Evolutionary conservation across 2,888 invertebrate genomes (phyloP).

Genomic region (Unio pictorum): DNA sequence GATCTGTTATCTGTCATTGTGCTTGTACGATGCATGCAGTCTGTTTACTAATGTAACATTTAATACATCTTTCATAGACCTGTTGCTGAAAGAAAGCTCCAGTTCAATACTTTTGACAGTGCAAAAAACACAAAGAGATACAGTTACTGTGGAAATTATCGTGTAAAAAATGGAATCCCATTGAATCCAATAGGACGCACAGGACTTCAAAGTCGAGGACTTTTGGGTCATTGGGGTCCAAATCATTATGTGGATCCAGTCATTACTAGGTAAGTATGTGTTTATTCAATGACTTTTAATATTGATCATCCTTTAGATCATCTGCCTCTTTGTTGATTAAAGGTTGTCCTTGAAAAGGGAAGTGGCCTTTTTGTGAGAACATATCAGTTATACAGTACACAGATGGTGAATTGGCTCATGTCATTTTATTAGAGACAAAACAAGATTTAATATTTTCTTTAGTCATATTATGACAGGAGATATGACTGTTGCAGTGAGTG

Average conservation of each 20-base stretch:
- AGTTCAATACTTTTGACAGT: slow-evolving; percentile 45
- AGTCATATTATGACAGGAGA: too few species aligned
- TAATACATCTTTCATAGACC: slow-evolving; percentile 4
- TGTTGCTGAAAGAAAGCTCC: slow-evolving; percentile 13
- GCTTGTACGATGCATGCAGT: too few species aligned
- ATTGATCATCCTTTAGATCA: neutral
- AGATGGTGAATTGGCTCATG: too few species aligned
- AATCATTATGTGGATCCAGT: slow-evolving; percentile 55
- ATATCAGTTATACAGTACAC: too few species aligned
- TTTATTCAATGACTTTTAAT: neutral
- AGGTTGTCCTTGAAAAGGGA: too few species aligned
- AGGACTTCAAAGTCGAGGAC: slow-evolving; percentile 53
- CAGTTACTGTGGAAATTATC: slow-evolving; percentile 81
- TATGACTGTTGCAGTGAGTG: too few species aligned
- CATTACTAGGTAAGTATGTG: slow-evolving; percentile 43
- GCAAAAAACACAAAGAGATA: slow-evolving; percentile 78
- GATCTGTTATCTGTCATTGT: too few species aligned
- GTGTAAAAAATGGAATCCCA: slow-evolving; percentile 53
- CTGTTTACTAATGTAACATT: too few species aligned
- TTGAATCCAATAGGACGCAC: slow-evolving; percentile 58
- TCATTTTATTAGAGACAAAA: too few species aligned
- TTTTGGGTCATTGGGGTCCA: slow-evolving; percentile 59
- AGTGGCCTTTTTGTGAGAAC: too few species aligned
- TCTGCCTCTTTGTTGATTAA: too few species aligned
- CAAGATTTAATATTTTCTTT: too few species aligned